Base-by-base conservation (phyloP, 2,888 invertebrate genomes). In the Nemotelus nigrinus region DNA sequence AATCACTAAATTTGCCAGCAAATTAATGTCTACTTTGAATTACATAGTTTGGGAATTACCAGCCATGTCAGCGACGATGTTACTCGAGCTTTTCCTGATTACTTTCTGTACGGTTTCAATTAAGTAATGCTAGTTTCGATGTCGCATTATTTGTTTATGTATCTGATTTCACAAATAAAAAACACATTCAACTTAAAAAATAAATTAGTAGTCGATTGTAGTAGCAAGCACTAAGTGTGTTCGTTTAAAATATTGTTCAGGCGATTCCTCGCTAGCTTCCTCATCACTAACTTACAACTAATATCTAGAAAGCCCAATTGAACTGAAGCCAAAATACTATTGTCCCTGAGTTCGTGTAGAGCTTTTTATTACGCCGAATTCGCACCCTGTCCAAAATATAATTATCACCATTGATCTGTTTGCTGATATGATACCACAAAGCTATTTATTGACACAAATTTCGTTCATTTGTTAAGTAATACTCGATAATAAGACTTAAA, bases 11-110 rank as follows among this genome's bases (percentile, higher is more conserved):
- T 6, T 44, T 7, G 64, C n/a, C n/a, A n/a, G 44, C 44, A 64
- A 64, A 64, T 64, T 64, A 64, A 64, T 10, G 50, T 50, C 41
- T 39, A 50, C n/a, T 8, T 53, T 63, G 63, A 57, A 57, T 57
- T 10, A 67, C 45, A 47, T 68, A 53, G 68, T 50, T 39, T 8
- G 53, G 41, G 39, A 48, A 68, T 68, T 53, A 43, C 41, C 10
- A n/a, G 39, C 53, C 53, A 53, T 53, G 53, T 50, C 53, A 53
- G 7, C 39, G 3, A 1, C 5, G n/a, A 2, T 50, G 48, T 68
- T 5, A 39, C n/a, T 25, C n/a, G 5, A 8, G n/a, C 10, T 65
- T 5, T 65, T 65, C 1, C 3, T 45, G 44, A 3, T 45, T 65
- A 63, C 10, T 63, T 63, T 43, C n/a, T 53, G 53, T 47, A 67